Conservation (phyloP, 1,140 invertebrate species). For the Micrasema longulum region DNA sequence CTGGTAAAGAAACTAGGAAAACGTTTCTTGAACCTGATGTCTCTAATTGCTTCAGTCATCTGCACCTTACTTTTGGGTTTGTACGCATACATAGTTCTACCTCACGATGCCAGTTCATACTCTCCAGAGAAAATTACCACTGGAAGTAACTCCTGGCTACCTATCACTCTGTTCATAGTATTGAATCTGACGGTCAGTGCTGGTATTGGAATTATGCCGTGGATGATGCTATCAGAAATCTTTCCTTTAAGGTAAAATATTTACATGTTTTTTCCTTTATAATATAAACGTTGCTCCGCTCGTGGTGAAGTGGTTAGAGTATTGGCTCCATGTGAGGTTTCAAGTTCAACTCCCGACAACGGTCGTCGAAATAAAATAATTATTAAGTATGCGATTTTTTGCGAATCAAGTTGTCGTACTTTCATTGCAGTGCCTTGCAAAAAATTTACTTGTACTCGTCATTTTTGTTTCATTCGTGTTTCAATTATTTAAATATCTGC, state of each 20-base stretch:
- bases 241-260: constrained; percentile 56
- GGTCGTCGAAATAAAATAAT: too few species aligned
- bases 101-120: constrained; percentile 36
- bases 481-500: too few species aligned
- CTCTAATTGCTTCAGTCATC: constrained; percentile 56
- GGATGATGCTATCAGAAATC: constrained; percentile 68
- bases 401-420: too few species aligned
- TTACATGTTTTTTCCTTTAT: background rate
- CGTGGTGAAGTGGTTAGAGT: background rate
- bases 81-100: constrained; percentile 48
- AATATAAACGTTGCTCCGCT: background rate
- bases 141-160: constrained; percentile 47
- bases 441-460: too few species aligned
- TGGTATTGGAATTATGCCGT: constrained; percentile 58
- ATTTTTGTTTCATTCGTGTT: too few species aligned
- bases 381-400: too few species aligned
- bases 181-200: constrained; percentile 41
- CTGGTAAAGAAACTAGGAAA: constrained; percentile 70
- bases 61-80: constrained; percentile 50
- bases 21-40: constrained; percentile 58
- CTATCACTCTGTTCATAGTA: constrained; percentile 47
- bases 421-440: too few species aligned
- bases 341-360: too few species aligned
- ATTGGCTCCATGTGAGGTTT: background rate
- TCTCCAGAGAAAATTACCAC: background rate